Evolutionary conservation across 2,888 invertebrate species (phyloP), one percentile per base, ranked within the genome.

Genomic region (Sisyra terminalis): DNA sequence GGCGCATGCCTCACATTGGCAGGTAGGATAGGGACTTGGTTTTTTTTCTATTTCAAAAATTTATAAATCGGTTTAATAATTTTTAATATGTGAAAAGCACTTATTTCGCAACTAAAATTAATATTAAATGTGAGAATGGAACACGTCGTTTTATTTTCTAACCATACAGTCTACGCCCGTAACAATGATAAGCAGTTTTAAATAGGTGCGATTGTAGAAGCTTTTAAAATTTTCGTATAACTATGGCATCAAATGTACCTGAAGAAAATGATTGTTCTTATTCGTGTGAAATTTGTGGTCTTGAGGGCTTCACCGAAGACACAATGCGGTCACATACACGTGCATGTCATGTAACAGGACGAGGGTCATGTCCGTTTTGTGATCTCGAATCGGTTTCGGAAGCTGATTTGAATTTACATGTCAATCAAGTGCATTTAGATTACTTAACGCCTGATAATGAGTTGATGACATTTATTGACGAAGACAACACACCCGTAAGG

Each of bases 231-330:
- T 39, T 24, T 16, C 9, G n/a, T 24, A 24, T 24, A 24, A 45
- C 41, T 54, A 65, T 65, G 64, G 66, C 71, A 47, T 68, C 66
- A 54, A 71, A 71, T 57, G 58, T 65, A 53, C 68, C 70, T 44
- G 71, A 71, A 54, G 58, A 65, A 53, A 67, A 69, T 44, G 71
- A 71, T 53, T 60, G 70, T 52, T 68, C 61, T 53, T 73, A 76
- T 58, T 73, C 78, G 43, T 88, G 87, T 63, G 84, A 87, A 63
- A 81, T 87, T 48, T 88, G 88, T 59, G 86, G 86, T n/a, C 72
- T 79, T 48, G 83, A 84, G 52, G 82, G 82, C 14, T 68, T 87
- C 46, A 76, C 75, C 45, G 83, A 83, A 57, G 82, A 82, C 47
- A 75, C 81, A 50, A 80, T 87, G 75, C 66, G 84, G 47, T 68